These are phyloP conservation scores for Sebastes oblongus DNA, from an alignment of 2,797 vertebrate species.

Conservation along the genomic window DNA sequence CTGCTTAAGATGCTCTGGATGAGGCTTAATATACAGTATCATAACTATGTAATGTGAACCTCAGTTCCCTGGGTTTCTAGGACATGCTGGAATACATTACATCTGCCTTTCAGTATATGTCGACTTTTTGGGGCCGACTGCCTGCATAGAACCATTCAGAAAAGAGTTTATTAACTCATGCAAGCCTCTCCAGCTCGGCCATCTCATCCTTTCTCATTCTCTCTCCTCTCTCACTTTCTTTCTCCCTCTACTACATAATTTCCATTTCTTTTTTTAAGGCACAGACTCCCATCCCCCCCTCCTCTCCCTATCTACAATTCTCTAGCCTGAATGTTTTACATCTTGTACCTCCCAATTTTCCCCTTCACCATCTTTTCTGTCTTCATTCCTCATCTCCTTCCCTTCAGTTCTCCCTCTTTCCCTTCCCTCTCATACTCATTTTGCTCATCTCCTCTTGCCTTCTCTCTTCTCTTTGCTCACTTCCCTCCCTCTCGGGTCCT, in stretches of 20 bases:
- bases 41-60: conserved; percentile 33
- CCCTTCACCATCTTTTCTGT: not conserved
- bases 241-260: conserved; percentile 15
- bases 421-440: not conserved
- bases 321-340: conserved; percentile 45
- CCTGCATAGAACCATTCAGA: conserved; percentile 45
- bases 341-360: conserved; percentile 13
- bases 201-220: conserved; percentile 14
- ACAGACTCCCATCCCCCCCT: conserved; percentile 4
- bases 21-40: conserved; percentile 12
- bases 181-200: conserved; percentile 42
- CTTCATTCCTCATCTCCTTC: not conserved
- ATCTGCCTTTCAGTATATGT: conserved; percentile 30
- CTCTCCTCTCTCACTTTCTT: not conserved
- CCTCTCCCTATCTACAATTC: conserved; percentile 15
- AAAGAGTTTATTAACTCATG: conserved; percentile 66
- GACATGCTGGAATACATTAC: conserved; percentile 64
- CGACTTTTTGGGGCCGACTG: conserved; percentile 34
- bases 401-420: not conserved
- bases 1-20: conserved; percentile 16
- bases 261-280: conserved; percentile 37
- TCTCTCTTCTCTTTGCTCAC: conserved; percentile 4
- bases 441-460: not conserved
- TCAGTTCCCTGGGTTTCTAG: conserved; percentile 56
- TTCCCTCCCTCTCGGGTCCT: conserved; percentile 1